Base-by-base conservation (phyloP, 2,797 vertebrate genomes). In the Sarcoramphus papa region DNA sequence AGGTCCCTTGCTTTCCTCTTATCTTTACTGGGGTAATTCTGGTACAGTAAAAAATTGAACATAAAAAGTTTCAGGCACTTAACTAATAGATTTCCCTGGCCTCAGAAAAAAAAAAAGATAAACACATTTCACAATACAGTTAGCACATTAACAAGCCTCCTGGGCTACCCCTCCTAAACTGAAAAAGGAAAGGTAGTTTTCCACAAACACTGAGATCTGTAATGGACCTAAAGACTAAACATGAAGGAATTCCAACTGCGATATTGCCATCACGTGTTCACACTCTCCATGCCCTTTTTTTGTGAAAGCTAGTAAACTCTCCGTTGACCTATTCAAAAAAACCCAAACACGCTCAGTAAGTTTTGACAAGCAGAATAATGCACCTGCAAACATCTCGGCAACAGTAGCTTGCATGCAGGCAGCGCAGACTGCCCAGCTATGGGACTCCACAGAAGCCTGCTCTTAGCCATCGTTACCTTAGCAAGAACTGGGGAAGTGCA, bases 401-500 rank as follows among this genome's bases (percentile, higher is more conserved):
- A 9, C 23, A 33, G 50, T 0, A 37, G 33, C 31, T 9, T 4
- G 2, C n/a, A 18, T 0, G 2, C 8, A 67, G 47, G n/a, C 50
- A 60, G 69, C 0, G 0, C 3, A 1, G 14, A 4, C 17, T 2
- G 10, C 0, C 0, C 22, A 25, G 33, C 64, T 14, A 3, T 0
- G 5, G 31, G 56, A 17, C 11, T 20, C 25, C 10, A 9, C 37
- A 23, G 37, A 19, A 79, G 35, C 24, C 50, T 10, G 9, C 37
- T 20, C 35, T 15, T 3, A 18, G 48, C 24, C 33, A 48, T 6
- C 0, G 0, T 10, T 16, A 35, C 47, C 20, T 40, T 3, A 41
- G 7, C 1, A 22, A 48, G 64, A 51, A 9, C 21, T 2, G 28
- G 16, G 14, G 14, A 10, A 65, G 20, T 0, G 1, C 28, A 4